phyloP scores from a whole-genome alignment of 2,113 vertebrate species.

The Semnornis frantzii region DNA sequence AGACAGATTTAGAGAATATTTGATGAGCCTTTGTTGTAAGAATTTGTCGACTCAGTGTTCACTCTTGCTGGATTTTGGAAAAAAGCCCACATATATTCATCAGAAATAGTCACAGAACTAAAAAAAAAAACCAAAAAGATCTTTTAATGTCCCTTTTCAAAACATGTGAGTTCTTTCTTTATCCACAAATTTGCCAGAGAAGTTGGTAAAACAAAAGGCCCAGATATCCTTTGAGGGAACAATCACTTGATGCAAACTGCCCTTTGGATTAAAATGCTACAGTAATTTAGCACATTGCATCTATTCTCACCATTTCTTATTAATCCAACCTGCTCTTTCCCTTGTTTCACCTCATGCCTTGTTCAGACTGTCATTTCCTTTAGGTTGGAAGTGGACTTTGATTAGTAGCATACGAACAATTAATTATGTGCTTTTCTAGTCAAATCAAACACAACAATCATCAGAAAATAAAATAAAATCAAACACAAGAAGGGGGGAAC shows the following conservation, averaged over 20 bases:
- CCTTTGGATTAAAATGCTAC: neutral
- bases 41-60: neutral
- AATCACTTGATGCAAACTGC: neutral
- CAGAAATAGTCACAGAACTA: neutral
- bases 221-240: neutral
- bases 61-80: neutral
- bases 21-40: neutral
- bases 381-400: neutral
- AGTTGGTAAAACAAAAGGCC: neutral
- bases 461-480: neutral
- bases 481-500: neutral
- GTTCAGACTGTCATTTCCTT: neutral
- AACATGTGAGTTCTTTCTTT: neutral
- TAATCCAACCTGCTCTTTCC: neutral
- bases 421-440: neutral
- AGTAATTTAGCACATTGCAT: neutral
- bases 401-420: neutral
- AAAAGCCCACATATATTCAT: neutral
- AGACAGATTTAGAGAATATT: neutral
- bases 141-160: rapidly evolving
- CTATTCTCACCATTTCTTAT: neutral
- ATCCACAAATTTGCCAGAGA: too few species aligned
- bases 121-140: too few species aligned
- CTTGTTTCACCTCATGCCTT: neutral
- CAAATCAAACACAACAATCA: neutral